Evolutionary conservation across 2,888 invertebrate genomes (phyloP).

Genomic region (Papilio protenor): DNA sequence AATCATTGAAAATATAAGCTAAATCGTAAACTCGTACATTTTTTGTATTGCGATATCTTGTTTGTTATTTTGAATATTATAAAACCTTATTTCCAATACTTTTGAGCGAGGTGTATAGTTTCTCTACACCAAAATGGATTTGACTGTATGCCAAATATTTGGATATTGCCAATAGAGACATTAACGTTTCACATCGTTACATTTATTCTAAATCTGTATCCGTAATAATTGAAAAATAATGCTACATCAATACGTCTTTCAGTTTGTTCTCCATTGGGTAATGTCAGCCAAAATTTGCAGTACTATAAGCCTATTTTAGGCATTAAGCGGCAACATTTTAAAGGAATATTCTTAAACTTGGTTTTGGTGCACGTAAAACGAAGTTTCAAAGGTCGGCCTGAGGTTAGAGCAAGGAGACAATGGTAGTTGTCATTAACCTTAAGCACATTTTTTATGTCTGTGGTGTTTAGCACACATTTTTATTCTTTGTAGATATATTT

Average conservation of each 20-base stretch:
- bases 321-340: background rate
- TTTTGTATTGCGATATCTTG: background rate
- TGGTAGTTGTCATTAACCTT: slow-evolving; percentile 4
- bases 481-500: background rate
- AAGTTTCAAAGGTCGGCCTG: background rate
- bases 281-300: slow-evolving; percentile 6
- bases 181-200: slow-evolving; percentile 21
- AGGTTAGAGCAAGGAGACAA: slow-evolving; percentile 16
- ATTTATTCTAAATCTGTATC: slow-evolving; percentile 27
- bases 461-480: background rate
- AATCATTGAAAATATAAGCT: background rate
- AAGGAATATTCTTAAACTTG: slow-evolving; percentile 1
- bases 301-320: slow-evolving; percentile 1
- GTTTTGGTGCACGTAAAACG: slow-evolving; percentile 16
- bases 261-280: background rate
- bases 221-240: slow-evolving; percentile 9
- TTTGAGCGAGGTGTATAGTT: slow-evolving; percentile 16
- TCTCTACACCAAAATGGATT: slow-evolving; percentile 18
- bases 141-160: slow-evolving; percentile 28
- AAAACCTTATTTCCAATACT: slow-evolving; percentile 6
- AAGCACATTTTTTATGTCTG: background rate
- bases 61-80: background rate
- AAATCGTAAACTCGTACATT: background rate
- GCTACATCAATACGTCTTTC: background rate
- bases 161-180: slow-evolving; percentile 25